phyloP scores from a whole-genome alignment of 2,113 vertebrate species.

The Gymnocephalus cernua region DNA sequence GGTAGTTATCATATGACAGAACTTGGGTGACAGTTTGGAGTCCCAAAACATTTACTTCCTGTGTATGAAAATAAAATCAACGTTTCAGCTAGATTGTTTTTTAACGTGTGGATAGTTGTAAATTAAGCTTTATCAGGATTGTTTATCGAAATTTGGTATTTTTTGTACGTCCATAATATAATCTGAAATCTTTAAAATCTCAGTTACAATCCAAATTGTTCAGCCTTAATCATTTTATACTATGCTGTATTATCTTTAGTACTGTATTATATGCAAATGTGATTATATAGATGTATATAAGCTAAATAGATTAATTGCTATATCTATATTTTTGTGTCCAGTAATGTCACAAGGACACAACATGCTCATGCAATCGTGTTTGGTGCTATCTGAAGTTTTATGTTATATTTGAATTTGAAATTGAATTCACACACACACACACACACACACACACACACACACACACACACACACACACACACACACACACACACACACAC shows the following conservation, averaged over 20 bases:
- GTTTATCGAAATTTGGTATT: slow-evolving; percentile 34
- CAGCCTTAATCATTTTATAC: slow-evolving; percentile 52
- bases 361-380: slow-evolving; percentile 29
- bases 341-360: slow-evolving; percentile 9
- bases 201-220: slow-evolving; percentile 31
- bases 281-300: slow-evolving; percentile 37
- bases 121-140: slow-evolving; percentile 43
- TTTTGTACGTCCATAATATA: slow-evolving; percentile 51
- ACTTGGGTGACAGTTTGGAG: neutral
- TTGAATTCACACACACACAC: too few species aligned
- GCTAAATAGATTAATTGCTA: slow-evolving; percentile 20
- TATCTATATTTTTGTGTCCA: slow-evolving; percentile 21
- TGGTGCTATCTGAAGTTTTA: slow-evolving; percentile 57
- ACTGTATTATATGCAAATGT: neutral
- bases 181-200: slow-evolving; percentile 40
- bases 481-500: too few species aligned
- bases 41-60: slow-evolving; percentile 6
- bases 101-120: slow-evolving; percentile 58
- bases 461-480: too few species aligned
- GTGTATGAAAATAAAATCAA: slow-evolving; percentile 32
- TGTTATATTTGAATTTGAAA: slow-evolving; percentile 45
- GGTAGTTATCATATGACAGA: neutral
- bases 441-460: too few species aligned
- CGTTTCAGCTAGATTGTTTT: slow-evolving; percentile 21
- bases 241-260: slow-evolving; percentile 40